phyloP scores from a whole-genome alignment of 2,888 invertebrate genomes.

The Parascotia fuliginaria region DNA sequence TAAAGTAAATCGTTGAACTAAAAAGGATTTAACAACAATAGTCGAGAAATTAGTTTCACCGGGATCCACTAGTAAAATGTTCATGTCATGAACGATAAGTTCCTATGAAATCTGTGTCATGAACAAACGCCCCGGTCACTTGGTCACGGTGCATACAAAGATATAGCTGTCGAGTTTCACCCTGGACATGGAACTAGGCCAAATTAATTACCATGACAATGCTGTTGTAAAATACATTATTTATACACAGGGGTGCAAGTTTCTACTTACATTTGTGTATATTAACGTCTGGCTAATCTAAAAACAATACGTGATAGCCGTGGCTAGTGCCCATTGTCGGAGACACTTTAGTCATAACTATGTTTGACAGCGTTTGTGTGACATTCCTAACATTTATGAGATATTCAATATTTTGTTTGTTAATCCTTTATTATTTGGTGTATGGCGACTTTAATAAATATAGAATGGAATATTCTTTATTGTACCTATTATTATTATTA shows the following conservation, averaged over 20 bases:
- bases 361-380: neutral
- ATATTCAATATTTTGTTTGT: too few species aligned
- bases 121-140: slow-evolving; percentile 49
- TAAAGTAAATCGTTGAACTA: neutral
- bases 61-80: slow-evolving; percentile 48
- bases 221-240: slow-evolving; percentile 70
- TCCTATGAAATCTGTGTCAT: slow-evolving; percentile 51
- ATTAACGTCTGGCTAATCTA: slow-evolving; percentile 45
- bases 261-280: slow-evolving; percentile 60
- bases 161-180: slow-evolving; percentile 61
- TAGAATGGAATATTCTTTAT: too few species aligned
- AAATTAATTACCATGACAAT: slow-evolving; percentile 81
- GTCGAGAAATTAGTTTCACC: slow-evolving; percentile 42
- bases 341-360: neutral
- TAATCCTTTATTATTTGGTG: too few species aligned
- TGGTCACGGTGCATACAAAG: slow-evolving; percentile 49
- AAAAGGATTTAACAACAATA: slow-evolving; percentile 28
- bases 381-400: neutral
- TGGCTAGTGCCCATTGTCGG: slow-evolving; percentile 7
- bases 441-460: too few species aligned
- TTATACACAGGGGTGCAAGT: slow-evolving; percentile 61
- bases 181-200: slow-evolving; percentile 61
- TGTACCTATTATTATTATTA: too few species aligned
- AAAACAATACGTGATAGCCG: slow-evolving; percentile 24
- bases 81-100: slow-evolving; percentile 49